Base-by-base conservation (phyloP, 2,888 invertebrate species). In the Spodoptera exigua region DNA sequence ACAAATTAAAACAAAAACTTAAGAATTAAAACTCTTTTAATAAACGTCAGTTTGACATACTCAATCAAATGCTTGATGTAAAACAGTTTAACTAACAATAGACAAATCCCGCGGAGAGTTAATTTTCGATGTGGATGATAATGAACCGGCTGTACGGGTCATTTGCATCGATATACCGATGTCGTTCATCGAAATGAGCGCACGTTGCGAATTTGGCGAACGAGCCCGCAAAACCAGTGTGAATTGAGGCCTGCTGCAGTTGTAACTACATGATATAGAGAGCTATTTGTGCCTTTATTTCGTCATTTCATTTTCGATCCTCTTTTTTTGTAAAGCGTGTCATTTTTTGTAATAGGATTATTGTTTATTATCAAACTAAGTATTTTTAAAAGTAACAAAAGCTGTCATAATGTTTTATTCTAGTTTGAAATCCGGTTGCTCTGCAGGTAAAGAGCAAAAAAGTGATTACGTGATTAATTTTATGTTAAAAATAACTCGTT, bases 61-160 rank as follows among this genome's bases (percentile, higher is more conserved):
- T 67, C 76, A 82, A 82, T 83, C 80, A 80, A 70, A 76, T 70
- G 63, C 60, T 54, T 59, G 60, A 71, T 79, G 80, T 81, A 81
- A 84, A 84, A 85, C 84, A 81, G 82, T 84, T 83, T 79, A 80
- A 78, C 86, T 81, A 84, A 80, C 81, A 81, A 70, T 76, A 71
- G 43, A 68, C 78, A 61, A 73, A 73, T 68, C 80, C 83, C 83
- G 71, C 68, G 40, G 88, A 82, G 89, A 87, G 89, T 92, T 87
- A 89, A 91, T 91, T 89, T 89, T 85, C 86, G 80, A 90, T 88
- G 84, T 79, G 73, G 83, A 78, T 77, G 84, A 83, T 91, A 91
- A 91, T 91, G 89, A 90, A 86, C 84, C 76, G 78, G 65, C 80
- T 62, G 78, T 63, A 70, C 76, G 75, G 80, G 76, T 85, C 86